phyloP scores from a whole-genome alignment of 2,113 vertebrate species.

The Stegostoma tigrinum region DNA sequence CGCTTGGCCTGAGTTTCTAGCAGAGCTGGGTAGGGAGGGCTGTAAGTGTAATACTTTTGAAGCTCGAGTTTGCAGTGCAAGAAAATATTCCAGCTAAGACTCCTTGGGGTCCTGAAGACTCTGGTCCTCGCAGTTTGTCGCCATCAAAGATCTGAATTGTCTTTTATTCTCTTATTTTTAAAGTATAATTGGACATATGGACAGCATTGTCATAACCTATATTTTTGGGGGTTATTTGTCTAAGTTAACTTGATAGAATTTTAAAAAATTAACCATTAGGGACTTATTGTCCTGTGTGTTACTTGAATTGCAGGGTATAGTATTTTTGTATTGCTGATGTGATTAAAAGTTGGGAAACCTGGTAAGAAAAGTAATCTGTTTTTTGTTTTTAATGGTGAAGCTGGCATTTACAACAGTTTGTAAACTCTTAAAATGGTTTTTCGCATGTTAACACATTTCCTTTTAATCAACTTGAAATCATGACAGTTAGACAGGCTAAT shows the following conservation, averaged over 20 bases:
- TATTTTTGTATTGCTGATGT: neutral
- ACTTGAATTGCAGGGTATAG: neutral
- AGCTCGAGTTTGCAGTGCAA: neutral
- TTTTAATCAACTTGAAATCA: neutral
- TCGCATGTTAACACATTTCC: neutral
- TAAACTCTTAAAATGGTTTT: neutral
- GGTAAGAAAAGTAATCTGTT: neutral
- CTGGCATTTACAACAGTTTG: neutral
- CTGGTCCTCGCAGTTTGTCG: neutral
- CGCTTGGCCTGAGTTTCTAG: neutral
- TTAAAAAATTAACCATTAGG: neutral
- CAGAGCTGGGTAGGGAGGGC: neutral
- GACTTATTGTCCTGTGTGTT: neutral
- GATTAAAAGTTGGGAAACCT: neutral
- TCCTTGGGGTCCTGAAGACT: neutral
- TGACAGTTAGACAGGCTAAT: neutral
- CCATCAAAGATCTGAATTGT: too few species aligned
- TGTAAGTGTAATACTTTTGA: neutral
- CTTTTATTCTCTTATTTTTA: neutral
- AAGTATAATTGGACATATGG: neutral
- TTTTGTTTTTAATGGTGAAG: neutral
- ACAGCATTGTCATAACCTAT: neutral
- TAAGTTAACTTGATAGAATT: neutral
- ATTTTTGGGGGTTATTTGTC: neutral
- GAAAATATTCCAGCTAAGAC: neutral